These are phyloP conservation scores for Willisornis vidua DNA, from an alignment of 2,113 vertebrate species.

Conservation along the genomic window DNA sequence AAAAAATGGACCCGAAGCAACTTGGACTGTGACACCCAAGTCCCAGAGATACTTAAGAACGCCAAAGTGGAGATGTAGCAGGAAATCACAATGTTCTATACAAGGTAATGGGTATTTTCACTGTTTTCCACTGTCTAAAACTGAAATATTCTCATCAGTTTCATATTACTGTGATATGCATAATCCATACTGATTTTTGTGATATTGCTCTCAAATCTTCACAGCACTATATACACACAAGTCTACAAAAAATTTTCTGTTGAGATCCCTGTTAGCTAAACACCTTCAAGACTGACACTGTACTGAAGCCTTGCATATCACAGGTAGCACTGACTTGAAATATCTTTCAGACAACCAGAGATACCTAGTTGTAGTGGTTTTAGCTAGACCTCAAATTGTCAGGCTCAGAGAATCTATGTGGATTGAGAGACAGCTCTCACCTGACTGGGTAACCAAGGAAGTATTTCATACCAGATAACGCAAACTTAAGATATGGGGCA, in stretches of 20 bases:
- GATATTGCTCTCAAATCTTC: background rate
- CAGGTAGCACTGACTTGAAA: background rate
- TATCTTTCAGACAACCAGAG: background rate
- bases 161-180: background rate
- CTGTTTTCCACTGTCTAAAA: background rate
- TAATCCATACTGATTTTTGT: background rate
- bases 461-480: too few relatives aligned
- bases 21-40: background rate
- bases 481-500: too few relatives aligned
- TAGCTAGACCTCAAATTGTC: too few relatives aligned
- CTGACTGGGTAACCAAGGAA: too few relatives aligned
- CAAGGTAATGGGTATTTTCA: background rate
- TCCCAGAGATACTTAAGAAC: background rate
- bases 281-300: background rate
- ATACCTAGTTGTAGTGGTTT: too few relatives aligned
- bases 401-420: too few relatives aligned
- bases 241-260: background rate
- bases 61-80: background rate
- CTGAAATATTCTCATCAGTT: background rate
- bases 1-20: background rate
- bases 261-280: background rate
- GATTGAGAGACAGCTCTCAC: too few relatives aligned
- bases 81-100: background rate
- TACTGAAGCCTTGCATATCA: background rate
- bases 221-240: background rate